Conservation (phyloP, 2,797 vertebrate species). For the Psittacula echo region DNA sequence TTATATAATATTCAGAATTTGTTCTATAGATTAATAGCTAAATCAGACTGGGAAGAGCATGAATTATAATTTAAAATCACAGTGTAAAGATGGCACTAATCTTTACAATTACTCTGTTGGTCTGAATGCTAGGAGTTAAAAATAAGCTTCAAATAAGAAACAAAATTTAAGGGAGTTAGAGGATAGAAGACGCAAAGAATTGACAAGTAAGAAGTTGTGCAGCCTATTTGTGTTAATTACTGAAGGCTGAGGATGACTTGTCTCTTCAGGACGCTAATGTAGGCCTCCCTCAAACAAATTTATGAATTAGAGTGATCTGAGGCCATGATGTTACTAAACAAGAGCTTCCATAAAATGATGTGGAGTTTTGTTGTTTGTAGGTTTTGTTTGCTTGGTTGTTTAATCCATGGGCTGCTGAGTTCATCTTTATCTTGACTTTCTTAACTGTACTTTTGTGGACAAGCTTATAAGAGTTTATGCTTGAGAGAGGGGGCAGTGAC, state of each 20-base stretch:
- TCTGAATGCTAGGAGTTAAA: background rate
- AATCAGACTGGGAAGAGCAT: background rate
- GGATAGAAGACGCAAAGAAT: background rate
- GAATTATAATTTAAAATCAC: background rate
- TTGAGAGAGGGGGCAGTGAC: background rate
- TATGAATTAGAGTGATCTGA: background rate
- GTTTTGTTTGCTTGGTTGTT: background rate
- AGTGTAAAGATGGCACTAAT: background rate
- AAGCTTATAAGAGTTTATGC: background rate
- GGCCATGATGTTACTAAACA: background rate
- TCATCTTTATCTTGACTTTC: background rate
- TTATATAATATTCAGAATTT: background rate
- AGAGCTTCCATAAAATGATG: background rate
- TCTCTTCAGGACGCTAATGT: background rate
- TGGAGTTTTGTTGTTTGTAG: background rate
- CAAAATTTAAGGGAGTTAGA: background rate
- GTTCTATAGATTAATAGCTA: background rate
- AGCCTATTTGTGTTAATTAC: background rate
- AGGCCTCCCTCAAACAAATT: background rate
- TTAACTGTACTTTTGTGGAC: background rate
- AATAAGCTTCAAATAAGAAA: background rate
- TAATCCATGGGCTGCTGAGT: background rate
- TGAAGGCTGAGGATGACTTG: background rate
- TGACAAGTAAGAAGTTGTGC: background rate
- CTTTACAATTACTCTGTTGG: background rate